phyloP scores from a whole-genome alignment of 2,888 invertebrate genomes.

The Eupithecia centaureata region DNA sequence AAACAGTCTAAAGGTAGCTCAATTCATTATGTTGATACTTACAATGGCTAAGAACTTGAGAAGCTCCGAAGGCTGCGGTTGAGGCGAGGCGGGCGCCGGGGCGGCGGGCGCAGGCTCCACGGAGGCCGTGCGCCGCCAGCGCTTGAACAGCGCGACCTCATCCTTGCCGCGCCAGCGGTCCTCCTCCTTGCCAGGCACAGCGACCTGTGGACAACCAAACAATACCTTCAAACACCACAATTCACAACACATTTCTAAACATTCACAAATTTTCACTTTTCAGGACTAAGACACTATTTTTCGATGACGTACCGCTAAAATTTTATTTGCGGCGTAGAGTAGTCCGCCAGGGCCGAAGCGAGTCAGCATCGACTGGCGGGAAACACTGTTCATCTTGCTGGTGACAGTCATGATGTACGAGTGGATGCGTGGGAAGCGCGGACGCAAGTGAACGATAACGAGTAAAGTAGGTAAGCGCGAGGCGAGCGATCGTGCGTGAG shows the following conservation, averaged over 20 bases:
- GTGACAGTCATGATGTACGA: conserved; percentile 77
- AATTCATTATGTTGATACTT: conserved; percentile 79
- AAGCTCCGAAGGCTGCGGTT: conserved; percentile 75
- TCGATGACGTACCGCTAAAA: conserved; percentile 79
- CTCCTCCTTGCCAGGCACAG: conserved; percentile 79
- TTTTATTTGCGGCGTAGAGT: conserved; percentile 79
- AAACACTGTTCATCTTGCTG: conserved; percentile 83
- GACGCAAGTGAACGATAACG: conserved; percentile 66
- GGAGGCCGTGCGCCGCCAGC: conserved; percentile 72
- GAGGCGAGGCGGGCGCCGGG: conserved; percentile 49
- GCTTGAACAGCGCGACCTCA: conserved; percentile 76
- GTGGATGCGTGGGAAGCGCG: conserved; percentile 61
- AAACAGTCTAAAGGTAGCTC: too few species aligned
- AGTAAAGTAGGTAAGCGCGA: conserved; percentile 53
- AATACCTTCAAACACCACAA: conserved; percentile 68
- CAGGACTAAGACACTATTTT: conserved; percentile 53
- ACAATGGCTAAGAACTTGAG: conserved; percentile 92
- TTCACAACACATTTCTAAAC: conserved; percentile 47
- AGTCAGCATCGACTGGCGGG: conserved; percentile 77
- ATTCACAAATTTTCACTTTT: conserved; percentile 51
- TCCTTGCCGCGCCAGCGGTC: conserved; percentile 78
- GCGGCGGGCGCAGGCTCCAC: conserved; percentile 58
- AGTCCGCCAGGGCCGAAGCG: conserved; percentile 80
- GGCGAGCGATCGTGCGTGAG: conserved; percentile 65
- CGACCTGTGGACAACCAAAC: conserved; percentile 79